phyloP scores from a whole-genome alignment of 2,888 invertebrate genomes.

The Mythimna loreyi region DNA sequence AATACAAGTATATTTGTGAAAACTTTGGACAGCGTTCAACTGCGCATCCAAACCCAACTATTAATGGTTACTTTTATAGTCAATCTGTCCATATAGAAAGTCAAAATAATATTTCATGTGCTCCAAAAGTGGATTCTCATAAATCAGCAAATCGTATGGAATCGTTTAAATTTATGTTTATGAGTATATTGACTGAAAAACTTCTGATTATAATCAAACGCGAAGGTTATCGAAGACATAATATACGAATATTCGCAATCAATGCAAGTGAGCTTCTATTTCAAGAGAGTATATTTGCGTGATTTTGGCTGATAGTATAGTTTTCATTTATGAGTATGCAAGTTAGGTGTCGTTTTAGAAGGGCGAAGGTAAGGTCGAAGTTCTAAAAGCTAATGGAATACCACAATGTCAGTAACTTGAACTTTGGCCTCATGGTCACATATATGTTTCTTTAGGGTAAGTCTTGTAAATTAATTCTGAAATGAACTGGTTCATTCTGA shows the following conservation, averaged over 20 bases:
- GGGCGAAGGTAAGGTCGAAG: constrained; percentile 30
- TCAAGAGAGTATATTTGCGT: constrained; percentile 34
- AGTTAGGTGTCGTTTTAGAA: constrained; percentile 17
- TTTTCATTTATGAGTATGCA: constrained; percentile 29
- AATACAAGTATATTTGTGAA: constrained; percentile 15
- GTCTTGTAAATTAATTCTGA: no score
- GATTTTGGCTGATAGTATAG: constrained; percentile 30
- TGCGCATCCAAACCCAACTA: constrained; percentile 22
- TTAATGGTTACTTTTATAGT: constrained; percentile 47
- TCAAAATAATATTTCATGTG: constrained; percentile 44
- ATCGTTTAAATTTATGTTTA: constrained; percentile 48
- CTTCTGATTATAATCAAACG: constrained; percentile 47
- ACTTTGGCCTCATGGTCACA: background rate
- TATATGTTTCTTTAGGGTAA: background rate
- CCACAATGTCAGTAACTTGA: constrained; percentile 4
- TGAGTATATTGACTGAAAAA: constrained; percentile 33
- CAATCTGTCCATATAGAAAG: constrained; percentile 43
- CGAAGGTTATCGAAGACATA: constrained; percentile 47
- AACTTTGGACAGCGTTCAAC: constrained; percentile 32
- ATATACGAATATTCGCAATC: constrained; percentile 31
- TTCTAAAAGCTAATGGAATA: constrained; percentile 9
- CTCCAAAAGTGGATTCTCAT: constrained; percentile 37
- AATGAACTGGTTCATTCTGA: no score
- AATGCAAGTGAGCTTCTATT: constrained; percentile 37
- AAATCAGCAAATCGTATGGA: constrained; percentile 54